Conservation (phyloP, 2,797 vertebrate species). For the Myioborus miniatus region DNA sequence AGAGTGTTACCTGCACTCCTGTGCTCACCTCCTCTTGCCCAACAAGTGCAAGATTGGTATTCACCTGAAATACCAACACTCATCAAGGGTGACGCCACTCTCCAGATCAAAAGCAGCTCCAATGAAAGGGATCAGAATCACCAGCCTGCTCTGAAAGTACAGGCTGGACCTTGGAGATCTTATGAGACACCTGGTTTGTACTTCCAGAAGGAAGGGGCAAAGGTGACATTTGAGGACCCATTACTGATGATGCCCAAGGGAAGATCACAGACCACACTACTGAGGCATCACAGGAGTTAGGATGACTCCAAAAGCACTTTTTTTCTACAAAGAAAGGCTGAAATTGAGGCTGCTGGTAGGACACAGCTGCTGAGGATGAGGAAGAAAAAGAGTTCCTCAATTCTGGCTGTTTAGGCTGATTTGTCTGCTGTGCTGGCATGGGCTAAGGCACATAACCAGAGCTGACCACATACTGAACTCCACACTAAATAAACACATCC, state of each 20-base stretch:
- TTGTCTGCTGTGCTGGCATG: neutral
- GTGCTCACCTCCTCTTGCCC: neutral
- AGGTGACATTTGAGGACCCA: neutral
- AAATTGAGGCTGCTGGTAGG: neutral
- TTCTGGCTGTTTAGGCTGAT: neutral
- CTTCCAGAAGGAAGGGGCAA: neutral
- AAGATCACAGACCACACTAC: accelerated
- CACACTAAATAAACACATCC: neutral
- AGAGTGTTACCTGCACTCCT: neutral
- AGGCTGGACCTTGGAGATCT: neutral
- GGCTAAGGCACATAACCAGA: neutral
- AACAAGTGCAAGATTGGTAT: neutral
- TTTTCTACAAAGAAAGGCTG: neutral
- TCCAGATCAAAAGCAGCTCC: neutral
- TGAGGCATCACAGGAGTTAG: neutral
- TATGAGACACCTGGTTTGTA: accelerated
- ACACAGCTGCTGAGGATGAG: neutral
- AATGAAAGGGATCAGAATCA: neutral
- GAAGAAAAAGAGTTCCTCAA: neutral
- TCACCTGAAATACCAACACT: neutral
- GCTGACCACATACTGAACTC: neutral
- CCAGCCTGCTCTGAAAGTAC: neutral
- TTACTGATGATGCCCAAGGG: neutral
- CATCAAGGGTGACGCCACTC: neutral
- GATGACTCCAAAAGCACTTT: neutral